phyloP scores from a whole-genome alignment of 1,140 invertebrate species.

The Cyphomyrmex costatus region DNA sequence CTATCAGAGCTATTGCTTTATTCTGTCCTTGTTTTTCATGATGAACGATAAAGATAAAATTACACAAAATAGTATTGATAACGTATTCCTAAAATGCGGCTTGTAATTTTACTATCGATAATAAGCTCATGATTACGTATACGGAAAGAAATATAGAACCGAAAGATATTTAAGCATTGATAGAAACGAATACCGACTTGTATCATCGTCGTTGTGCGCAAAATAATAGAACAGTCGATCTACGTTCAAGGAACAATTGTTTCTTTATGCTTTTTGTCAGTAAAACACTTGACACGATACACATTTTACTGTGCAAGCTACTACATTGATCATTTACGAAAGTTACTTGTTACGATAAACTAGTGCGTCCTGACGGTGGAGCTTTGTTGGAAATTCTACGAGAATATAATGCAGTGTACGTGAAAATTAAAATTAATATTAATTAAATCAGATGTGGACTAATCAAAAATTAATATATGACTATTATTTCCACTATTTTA shows the following conservation, averaged over 20 bases:
- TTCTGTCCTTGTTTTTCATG: too few relatives aligned
- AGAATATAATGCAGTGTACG: conserved; percentile 7
- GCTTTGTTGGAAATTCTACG: conserved; percentile 10
- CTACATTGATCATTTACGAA: conserved; percentile 18
- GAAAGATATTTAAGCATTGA: not conserved
- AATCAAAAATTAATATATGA: not conserved
- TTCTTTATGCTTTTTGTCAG: conserved; percentile 23
- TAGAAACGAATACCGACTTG: not conserved
- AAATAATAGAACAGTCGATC: not conserved
- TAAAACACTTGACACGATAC: conserved; percentile 1
- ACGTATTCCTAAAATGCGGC: too few relatives aligned
- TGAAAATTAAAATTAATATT: conserved; percentile 23
- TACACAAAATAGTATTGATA: too few relatives aligned
- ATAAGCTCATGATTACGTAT: not conserved
- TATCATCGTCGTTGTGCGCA: not conserved
- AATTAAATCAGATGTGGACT: not conserved
- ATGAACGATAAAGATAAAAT: too few relatives aligned
- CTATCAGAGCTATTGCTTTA: too few relatives aligned
- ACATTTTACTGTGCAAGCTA: not conserved
- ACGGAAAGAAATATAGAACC: not conserved
- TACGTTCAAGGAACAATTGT: conserved; percentile 6
- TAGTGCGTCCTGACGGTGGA: not conserved
- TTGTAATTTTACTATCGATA: not conserved
- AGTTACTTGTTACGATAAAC: conserved; percentile 16
- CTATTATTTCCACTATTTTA: not conserved